A percentile compares a stretch with the other conserved stretches of the same genome.
These are phyloP conservation scores for Marasmarcha lunaedactyla DNA, from an alignment of 2,888 invertebrate genomes.

Conservation along the genomic window DNA sequence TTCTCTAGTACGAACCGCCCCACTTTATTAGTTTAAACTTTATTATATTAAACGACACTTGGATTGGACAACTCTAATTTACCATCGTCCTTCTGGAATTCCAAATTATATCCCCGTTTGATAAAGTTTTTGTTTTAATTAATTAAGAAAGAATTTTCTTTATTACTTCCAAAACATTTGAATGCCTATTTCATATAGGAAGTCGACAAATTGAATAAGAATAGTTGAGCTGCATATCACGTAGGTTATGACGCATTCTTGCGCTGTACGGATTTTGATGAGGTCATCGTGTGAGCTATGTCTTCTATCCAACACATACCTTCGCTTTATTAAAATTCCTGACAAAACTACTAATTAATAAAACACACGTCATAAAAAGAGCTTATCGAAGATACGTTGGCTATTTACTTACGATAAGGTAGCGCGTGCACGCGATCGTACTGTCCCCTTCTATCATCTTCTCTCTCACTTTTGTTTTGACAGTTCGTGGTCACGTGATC, in stretches of 20 bases:
- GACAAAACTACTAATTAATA: slow-evolving; percentile 4
- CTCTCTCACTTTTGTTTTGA: slow-evolving; percentile 49
- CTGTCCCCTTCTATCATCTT: slow-evolving; percentile 28
- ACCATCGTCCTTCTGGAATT: no score
- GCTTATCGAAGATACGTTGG: slow-evolving; percentile 11
- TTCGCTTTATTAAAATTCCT: slow-evolving; percentile 29
- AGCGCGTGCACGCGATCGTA: slow-evolving; percentile 22
- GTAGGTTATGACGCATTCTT: slow-evolving; percentile 36
- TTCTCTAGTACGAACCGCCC: slow-evolving; percentile 16
- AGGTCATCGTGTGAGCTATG: slow-evolving; percentile 30
- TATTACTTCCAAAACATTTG: no score
- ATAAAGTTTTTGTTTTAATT: no score
- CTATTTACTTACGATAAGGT: slow-evolving; percentile 32
- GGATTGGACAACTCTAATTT: no score
- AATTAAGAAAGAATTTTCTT: no score
- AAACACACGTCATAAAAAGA: slow-evolving; percentile 7
- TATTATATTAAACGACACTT: no score
- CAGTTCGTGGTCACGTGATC: slow-evolving; percentile 48
- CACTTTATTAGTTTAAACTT: no score
- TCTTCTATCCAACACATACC: slow-evolving; percentile 20
- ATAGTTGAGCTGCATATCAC: slow-evolving; percentile 24
- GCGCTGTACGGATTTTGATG: slow-evolving; percentile 34
- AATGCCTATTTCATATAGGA: no score
- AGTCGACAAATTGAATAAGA: no score
- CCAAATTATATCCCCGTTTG: no score